These are phyloP conservation scores for Sylvia atricapilla DNA, from an alignment of 2,113 vertebrate species.

Conservation along the genomic window DNA sequence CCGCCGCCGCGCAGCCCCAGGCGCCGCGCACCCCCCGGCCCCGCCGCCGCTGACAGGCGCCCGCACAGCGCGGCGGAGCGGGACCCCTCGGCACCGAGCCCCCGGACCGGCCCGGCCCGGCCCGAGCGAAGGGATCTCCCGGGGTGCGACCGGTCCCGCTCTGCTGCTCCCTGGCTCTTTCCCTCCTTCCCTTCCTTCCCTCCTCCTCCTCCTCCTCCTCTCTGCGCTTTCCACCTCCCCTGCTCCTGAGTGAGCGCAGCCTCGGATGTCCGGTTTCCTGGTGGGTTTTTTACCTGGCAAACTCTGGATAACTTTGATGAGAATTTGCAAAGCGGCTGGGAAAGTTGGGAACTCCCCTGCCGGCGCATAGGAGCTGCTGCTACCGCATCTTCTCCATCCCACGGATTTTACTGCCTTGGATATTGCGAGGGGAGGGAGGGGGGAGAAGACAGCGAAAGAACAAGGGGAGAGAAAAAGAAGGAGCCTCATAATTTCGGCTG, in stretches of 20 bases:
- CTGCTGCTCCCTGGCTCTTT: background rate
- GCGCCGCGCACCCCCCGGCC: background rate
- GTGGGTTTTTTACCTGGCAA: conserved; percentile 63
- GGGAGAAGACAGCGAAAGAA: background rate
- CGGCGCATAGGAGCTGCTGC: conserved; percentile 25
- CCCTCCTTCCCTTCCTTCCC: background rate
- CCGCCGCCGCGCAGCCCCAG: background rate
- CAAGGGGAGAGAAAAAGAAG: background rate
- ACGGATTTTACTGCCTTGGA: conserved; percentile 42
- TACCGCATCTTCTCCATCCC: conserved; percentile 47
- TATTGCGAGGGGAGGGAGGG: background rate
- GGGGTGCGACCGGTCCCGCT: background rate
- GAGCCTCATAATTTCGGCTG: conserved; percentile 2
- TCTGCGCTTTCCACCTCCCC: conserved; percentile 22
- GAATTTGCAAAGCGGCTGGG: background rate
- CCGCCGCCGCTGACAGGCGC: conserved; percentile 3
- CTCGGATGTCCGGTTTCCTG: conserved; percentile 76
- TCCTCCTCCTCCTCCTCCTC: background rate
- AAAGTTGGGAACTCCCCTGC: background rate
- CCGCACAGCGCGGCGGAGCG: background rate
- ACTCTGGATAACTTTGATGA: conserved; percentile 29
- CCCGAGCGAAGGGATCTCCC: background rate
- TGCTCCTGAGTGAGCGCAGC: conserved; percentile 38
- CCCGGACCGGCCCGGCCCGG: background rate
- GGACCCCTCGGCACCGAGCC: background rate